Percentiles rank a stretch among this genome's conserved stretches.
Conservation (phyloP, 2,113 vertebrate genomes). For the Genyomyrus donnyi region DNA sequence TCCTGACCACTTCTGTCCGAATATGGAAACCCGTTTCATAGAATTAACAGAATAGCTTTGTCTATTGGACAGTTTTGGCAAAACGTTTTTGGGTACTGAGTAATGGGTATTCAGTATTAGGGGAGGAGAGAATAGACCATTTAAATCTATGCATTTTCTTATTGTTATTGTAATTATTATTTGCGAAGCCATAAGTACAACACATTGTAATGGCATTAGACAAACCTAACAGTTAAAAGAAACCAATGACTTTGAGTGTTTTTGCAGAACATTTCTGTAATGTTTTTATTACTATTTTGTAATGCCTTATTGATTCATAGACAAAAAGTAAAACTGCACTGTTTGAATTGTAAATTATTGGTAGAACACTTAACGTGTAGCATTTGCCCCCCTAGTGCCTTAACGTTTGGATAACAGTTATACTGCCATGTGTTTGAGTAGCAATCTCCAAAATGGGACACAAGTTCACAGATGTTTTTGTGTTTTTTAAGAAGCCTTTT, state of each 20-base stretch:
- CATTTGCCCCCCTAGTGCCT: slow-evolving; percentile 88
- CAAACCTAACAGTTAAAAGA: slow-evolving; percentile 70
- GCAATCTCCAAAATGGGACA: slow-evolving; percentile 47
- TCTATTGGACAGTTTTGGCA: slow-evolving; percentile 59
- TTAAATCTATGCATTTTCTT: slow-evolving; percentile 91
- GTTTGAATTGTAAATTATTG: slow-evolving; percentile 99
- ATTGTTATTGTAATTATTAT: slow-evolving; percentile 67
- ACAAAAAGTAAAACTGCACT: slow-evolving; percentile 94
- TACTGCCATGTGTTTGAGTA: slow-evolving; percentile 79
- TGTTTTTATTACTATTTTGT: slow-evolving; percentile 66
- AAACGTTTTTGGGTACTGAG: slow-evolving; percentile 39
- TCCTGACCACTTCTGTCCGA: slow-evolving; percentile 43
- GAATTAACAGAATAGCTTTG: slow-evolving; percentile 47
- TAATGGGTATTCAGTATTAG: slow-evolving; percentile 61
- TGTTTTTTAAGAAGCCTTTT: slow-evolving; percentile 43
- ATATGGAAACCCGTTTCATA: slow-evolving; percentile 41
- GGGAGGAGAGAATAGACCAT: slow-evolving; percentile 70
- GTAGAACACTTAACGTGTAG: slow-evolving; percentile 92
- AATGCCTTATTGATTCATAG: slow-evolving; percentile 80
- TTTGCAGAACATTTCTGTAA: slow-evolving; percentile 77
- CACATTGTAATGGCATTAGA: slow-evolving; percentile 79
- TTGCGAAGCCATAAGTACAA: slow-evolving; percentile 88
- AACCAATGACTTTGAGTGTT: slow-evolving; percentile 60
- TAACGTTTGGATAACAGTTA: slow-evolving; percentile 82
- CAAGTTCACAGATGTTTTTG: slow-evolving; percentile 25